phyloP scores from a whole-genome alignment of 2,113 vertebrate genomes.

The Myotis brandtii region DNA sequence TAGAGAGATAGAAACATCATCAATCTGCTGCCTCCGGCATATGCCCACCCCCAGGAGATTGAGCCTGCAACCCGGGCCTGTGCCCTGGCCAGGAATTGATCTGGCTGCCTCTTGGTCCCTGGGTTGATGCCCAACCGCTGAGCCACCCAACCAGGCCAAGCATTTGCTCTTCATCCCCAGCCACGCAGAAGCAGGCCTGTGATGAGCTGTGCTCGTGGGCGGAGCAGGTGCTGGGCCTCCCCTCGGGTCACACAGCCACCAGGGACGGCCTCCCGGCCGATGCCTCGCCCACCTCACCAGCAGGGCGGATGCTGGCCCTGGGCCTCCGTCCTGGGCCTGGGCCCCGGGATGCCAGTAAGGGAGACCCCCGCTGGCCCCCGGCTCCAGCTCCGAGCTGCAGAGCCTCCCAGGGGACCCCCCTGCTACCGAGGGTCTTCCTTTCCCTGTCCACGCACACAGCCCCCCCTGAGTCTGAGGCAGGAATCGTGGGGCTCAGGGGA shows the following conservation, averaged over 20 bases:
- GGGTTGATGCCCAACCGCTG: too few relatives aligned
- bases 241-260: not conserved
- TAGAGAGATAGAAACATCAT: too few relatives aligned
- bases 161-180: too few relatives aligned
- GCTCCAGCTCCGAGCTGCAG: not conserved
- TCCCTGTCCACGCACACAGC: accelerated
- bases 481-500: accelerated
- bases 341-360: not conserved
- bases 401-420: not conserved
- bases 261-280: not conserved
- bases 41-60: too few relatives aligned
- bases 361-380: accelerated
- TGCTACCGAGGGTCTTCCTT: not conserved
- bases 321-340: not conserved
- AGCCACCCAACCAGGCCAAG: accelerated
- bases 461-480: not conserved
- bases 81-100: too few relatives aligned
- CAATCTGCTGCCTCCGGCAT: too few relatives aligned
- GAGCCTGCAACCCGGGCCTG: too few relatives aligned
- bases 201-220: accelerated
- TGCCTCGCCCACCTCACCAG: not conserved
- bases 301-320: accelerated
- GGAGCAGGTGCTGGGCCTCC: accelerated
- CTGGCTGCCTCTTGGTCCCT: too few relatives aligned
- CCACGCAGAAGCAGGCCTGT: accelerated